phyloP scores from a whole-genome alignment of 2,888 invertebrate species.

The Drosophila sordidula region DNA sequence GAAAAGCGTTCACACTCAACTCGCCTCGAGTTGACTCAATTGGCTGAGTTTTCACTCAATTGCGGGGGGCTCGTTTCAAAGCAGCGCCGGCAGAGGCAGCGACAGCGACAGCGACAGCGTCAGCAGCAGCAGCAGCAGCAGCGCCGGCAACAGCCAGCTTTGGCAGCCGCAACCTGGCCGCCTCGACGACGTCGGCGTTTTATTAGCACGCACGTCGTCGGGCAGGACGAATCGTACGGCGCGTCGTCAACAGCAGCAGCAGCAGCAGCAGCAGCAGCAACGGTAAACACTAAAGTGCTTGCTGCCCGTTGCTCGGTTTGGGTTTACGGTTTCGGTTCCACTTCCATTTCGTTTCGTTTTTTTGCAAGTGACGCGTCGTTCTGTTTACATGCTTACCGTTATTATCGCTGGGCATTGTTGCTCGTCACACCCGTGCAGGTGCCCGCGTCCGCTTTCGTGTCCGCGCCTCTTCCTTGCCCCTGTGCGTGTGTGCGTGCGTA shows the following conservation, averaged over 20 bases:
- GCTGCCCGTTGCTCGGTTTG: constrained; percentile 36
- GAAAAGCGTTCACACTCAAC: constrained; percentile 6
- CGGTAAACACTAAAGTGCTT: constrained; percentile 31
- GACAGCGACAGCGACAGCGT: constrained; percentile 2
- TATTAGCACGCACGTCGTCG: constrained; percentile 80
- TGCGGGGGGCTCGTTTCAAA: constrained; percentile 38
- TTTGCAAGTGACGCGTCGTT: constrained; percentile 32
- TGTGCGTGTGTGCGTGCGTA: constrained; percentile 7
- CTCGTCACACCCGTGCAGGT: constrained; percentile 1
- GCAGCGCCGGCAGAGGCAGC: constrained; percentile 2
- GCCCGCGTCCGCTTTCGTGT: constrained; percentile 5
- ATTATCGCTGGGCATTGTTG: constrained; percentile 42
- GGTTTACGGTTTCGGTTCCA: constrained; percentile 41
- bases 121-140: constrained; percentile 12
- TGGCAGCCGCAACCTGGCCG: constrained; percentile 52
- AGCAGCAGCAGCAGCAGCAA: constrained; percentile 26
- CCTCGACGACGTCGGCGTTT: constrained; percentile 50
- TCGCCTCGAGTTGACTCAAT: constrained; percentile 30
- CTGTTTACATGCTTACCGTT: constrained; percentile 46
- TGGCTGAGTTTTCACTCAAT: constrained; percentile 18
- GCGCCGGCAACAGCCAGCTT: constrained; percentile 11
- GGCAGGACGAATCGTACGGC: constrained; percentile 76
- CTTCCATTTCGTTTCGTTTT: constrained; percentile 40
- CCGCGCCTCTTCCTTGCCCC: background rate
- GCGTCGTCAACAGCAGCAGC: constrained; percentile 46